These are phyloP conservation scores for Neoitamus cyanurus DNA, from an alignment of 2,888 invertebrate species.

Conservation along the genomic window DNA sequence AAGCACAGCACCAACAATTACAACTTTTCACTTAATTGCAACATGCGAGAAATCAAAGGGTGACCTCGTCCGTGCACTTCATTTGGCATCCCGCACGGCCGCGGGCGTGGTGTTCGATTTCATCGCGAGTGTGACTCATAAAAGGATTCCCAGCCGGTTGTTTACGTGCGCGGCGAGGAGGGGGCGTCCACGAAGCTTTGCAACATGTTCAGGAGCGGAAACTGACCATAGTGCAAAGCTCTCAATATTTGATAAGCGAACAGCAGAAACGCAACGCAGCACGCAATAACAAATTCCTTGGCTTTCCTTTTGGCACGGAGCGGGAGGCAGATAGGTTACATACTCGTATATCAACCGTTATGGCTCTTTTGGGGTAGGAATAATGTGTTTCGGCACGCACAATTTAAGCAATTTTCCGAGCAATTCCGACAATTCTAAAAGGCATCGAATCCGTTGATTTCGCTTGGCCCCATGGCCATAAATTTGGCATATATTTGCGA, in stretches of 20 bases:
- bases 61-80: neutral
- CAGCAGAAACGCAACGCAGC: neutral
- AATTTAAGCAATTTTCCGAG: constrained; percentile 40
- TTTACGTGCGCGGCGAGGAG: neutral
- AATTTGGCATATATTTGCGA: constrained; percentile 6
- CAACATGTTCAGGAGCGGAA: neutral
- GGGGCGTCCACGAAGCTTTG: neutral
- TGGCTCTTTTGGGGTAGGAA: constrained; percentile 44
- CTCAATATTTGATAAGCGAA: constrained; percentile 34
- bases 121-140: neutral
- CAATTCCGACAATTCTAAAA: constrained; percentile 37
- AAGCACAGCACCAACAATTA: neutral
- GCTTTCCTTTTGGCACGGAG: neutral
- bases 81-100: neutral
- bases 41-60: neutral
- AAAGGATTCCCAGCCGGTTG: neutral
- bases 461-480: neutral
- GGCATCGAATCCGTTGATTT: constrained; percentile 35
- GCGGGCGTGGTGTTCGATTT: neutral
- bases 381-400: constrained; percentile 31
- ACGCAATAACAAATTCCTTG: constrained; percentile 3
- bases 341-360: constrained; percentile 43
- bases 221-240: neutral
- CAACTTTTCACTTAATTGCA: neutral
- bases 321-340: neutral